A percentile compares a stretch with the other conserved stretches of the same genome.
Conservation (phyloP, 2,888 invertebrate genomes). For the Patella depressa region DNA sequence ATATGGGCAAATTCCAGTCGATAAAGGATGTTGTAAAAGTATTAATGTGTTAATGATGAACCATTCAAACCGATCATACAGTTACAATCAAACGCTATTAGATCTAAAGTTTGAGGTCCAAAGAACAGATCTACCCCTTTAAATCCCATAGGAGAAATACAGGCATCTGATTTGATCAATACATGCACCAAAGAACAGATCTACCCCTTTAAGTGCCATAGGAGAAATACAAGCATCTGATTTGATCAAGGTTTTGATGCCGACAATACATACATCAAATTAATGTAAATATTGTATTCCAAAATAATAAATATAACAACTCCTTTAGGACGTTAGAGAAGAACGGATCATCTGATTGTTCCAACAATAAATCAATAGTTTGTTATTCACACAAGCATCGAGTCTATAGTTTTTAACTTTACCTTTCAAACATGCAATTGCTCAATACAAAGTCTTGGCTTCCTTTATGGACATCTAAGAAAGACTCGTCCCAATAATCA, state of each 20-base stretch:
- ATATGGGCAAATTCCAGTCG: background rate
- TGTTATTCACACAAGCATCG: background rate
- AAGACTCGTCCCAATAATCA: background rate
- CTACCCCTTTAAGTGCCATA: background rate
- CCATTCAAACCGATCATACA: background rate
- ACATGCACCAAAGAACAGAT: background rate
- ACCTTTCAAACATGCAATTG: background rate
- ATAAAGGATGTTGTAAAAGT: background rate
- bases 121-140: background rate
- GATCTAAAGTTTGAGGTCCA: background rate
- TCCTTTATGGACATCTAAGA: background rate
- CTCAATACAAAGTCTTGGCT: background rate
- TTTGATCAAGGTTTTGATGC: background rate
- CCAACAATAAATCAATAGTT: background rate
- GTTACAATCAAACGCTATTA: background rate
- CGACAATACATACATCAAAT: background rate
- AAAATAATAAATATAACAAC: background rate
- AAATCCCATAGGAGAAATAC: background rate
- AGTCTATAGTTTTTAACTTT: background rate
- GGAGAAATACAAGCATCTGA: no score
- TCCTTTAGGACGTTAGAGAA: background rate
- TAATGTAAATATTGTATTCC: background rate
- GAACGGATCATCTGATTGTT: background rate
- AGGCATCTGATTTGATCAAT: no score
- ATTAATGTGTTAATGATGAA: background rate